phyloP scores from a whole-genome alignment of 2,888 invertebrate genomes.

The Mechanitis mazaeus region DNA sequence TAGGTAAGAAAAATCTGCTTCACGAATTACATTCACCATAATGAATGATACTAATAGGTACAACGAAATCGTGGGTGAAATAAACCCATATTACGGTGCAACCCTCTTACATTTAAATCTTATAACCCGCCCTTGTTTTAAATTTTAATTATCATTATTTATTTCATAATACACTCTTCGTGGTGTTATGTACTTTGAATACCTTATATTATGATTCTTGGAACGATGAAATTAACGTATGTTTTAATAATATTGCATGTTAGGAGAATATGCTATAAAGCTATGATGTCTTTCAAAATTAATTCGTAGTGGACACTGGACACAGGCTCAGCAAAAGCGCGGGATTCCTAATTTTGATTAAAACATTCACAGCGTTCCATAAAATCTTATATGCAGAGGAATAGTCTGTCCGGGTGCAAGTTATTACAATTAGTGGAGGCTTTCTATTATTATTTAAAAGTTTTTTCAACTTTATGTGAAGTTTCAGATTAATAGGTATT shows the following conservation, averaged over 20 bases:
- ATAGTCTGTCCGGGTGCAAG: conserved; percentile 43
- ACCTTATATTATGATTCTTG: too few relatives aligned
- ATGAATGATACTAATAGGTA: conserved; percentile 8
- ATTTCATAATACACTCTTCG: conserved; percentile 27
- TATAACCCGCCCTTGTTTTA: conserved; percentile 68
- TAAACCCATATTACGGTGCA: conserved; percentile 21
- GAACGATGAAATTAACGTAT: too few relatives aligned
- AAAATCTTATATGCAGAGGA: conserved; percentile 71
- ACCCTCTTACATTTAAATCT: conserved; percentile 54
- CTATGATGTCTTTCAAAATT: too few relatives aligned
- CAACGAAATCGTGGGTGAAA: conserved; percentile 12
- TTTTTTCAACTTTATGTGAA: not conserved
- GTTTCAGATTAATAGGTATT: not conserved
- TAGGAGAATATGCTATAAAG: too few relatives aligned
- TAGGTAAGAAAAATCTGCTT: conserved; percentile 4
- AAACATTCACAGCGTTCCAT: conserved; percentile 65
- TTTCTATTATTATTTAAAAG: conserved; percentile 9
- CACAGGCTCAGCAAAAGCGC: too few relatives aligned
- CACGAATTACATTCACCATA: conserved; percentile 2
- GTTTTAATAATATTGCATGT: too few relatives aligned
- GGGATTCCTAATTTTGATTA: conserved; percentile 39
- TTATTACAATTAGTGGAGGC: conserved; percentile 53
- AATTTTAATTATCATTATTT: conserved; percentile 73
- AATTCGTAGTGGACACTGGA: too few relatives aligned
- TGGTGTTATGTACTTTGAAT: conserved; percentile 3